These are phyloP conservation scores for Ptilodon capucinus DNA, from an alignment of 2,888 invertebrate species.

Conservation along the genomic window DNA sequence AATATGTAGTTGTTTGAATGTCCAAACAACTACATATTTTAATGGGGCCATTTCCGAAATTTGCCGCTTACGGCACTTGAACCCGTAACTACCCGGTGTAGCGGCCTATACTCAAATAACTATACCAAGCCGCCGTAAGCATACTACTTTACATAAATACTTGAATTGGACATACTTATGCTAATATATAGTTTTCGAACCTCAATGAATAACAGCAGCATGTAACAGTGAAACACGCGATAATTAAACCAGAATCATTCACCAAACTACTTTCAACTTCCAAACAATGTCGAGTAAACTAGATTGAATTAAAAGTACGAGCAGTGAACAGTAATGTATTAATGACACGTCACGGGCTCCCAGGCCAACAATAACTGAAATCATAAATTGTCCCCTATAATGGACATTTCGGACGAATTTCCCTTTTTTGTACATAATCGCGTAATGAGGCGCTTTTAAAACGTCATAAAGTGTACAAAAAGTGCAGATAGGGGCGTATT, in stretches of 20 bases:
- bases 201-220: background rate
- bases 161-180: too few relatives aligned
- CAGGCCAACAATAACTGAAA: constrained; percentile 71
- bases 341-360: constrained; percentile 62
- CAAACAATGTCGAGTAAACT: constrained; percentile 40
- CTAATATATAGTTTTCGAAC: background rate
- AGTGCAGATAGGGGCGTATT: constrained; percentile 80
- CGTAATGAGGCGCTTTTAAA: constrained; percentile 76
- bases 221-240: background rate
- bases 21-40: too few relatives aligned
- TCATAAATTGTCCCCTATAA: constrained; percentile 78
- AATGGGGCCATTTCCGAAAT: too few relatives aligned
- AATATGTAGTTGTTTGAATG: too few relatives aligned
- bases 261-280: constrained; percentile 57
- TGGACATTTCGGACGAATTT: constrained; percentile 55
- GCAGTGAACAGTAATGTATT: constrained; percentile 64
- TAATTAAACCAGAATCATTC: background rate
- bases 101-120: too few relatives aligned
- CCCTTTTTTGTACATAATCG: constrained; percentile 67
- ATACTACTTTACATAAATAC: too few relatives aligned
- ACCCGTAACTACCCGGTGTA: too few relatives aligned
- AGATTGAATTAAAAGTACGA: constrained; percentile 60
- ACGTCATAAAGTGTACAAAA: constrained; percentile 76
- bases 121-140: too few relatives aligned
- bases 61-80: too few relatives aligned